These are phyloP conservation scores for Drosophila arawakana DNA, from an alignment of 1,140 invertebrate species.

Conservation along the genomic window DNA sequence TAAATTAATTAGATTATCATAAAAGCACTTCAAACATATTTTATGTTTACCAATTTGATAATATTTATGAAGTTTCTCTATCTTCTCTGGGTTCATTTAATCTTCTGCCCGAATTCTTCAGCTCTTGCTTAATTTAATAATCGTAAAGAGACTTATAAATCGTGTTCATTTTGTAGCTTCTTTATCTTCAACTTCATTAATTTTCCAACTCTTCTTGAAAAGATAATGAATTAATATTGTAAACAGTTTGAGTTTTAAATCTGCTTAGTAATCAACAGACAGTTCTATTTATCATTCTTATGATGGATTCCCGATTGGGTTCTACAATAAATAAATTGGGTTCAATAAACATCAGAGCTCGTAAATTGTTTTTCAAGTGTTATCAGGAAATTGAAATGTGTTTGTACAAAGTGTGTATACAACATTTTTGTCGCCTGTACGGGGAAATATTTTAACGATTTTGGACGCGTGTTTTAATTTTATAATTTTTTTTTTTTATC, in stretches of 20 bases:
- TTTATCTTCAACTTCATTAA: not conserved
- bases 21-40: not conserved
- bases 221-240: constrained; percentile 1
- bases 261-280: not conserved
- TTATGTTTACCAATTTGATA: too few species aligned
- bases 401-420: not conserved
- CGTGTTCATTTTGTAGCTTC: too few species aligned
- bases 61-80: too few species aligned
- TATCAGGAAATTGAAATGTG: constrained; percentile 25
- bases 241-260: not conserved
- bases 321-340: constrained; percentile 15
- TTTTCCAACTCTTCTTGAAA: not conserved
- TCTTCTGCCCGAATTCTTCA: not conserved
- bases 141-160: too few species aligned
- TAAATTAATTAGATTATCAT: not conserved
- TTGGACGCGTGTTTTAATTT: not conserved
- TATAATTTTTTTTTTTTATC: not conserved
- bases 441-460: not conserved
- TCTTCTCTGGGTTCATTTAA: too few species aligned
- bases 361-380: constrained; percentile 11
- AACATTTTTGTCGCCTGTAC: constrained; percentile 28
- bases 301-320: constrained; percentile 21
- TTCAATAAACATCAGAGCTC: constrained; percentile 35
- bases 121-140: not conserved
- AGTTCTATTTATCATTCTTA: constrained; percentile 26